A percentile compares a stretch with the other conserved stretches of the same genome.
phyloP scores from a whole-genome alignment of 2,888 invertebrate species.

The Metellina segmentata region DNA sequence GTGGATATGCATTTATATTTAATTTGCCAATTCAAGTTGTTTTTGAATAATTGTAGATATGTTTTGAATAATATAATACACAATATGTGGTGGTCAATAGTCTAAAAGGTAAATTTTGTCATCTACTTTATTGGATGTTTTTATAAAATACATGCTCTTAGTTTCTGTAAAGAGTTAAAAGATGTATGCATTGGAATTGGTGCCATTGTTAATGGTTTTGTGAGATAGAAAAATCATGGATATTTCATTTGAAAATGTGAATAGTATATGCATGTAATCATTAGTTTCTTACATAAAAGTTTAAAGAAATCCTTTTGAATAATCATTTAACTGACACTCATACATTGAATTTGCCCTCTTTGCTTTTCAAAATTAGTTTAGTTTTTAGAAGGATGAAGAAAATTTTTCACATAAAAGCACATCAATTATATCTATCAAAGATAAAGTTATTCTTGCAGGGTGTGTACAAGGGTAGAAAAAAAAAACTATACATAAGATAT shows the following conservation, averaged over 20 bases:
- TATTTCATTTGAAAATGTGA: slow-evolving; percentile 35
- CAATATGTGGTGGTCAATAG: too few relatives aligned
- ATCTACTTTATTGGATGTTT: too few relatives aligned
- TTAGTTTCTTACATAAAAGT: background rate
- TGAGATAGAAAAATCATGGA: background rate
- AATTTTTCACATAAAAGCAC: too few relatives aligned
- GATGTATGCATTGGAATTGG: background rate
- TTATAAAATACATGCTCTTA: too few relatives aligned
- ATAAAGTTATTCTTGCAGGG: too few relatives aligned
- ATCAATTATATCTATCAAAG: too few relatives aligned
- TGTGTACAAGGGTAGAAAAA: too few relatives aligned
- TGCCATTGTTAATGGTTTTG: background rate
- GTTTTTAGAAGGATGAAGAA: too few relatives aligned
- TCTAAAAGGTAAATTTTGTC: too few relatives aligned
- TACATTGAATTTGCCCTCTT: background rate
- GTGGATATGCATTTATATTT: background rate
- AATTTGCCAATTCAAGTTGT: background rate
- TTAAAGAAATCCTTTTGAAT: background rate
- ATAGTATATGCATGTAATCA: background rate
- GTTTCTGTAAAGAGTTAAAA: background rate
- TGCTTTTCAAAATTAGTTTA: background rate
- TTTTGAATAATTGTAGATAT: background rate
- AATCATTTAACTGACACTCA: background rate
- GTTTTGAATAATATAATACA: too few relatives aligned
- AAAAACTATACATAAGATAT: too few relatives aligned